Evolutionary conservation across 2,113 vertebrate species (phyloP), one percentile per base, ranked within the genome.

Genomic region (Clarias magur): DNA sequence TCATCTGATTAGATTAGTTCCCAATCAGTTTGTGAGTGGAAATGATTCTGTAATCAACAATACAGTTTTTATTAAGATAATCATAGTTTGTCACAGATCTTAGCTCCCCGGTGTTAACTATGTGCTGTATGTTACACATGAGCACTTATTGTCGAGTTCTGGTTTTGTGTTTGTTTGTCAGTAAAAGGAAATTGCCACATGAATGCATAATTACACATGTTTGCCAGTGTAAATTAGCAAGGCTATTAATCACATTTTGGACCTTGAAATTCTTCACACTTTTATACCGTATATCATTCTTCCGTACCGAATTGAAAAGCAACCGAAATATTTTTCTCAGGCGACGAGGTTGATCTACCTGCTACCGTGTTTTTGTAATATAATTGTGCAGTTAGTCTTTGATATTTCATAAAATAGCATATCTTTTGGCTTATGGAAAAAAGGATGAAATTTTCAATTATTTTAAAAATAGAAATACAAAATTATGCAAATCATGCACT

Each of bases 1-100:
- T 93, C 90, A 89, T 91, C 91, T 95, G 93, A 95, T 94, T 94
- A 93, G 92, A 94, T 95, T 93, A 94, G 91, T 88, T 88, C 87
- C 89, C 94, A 93, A 93, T 93, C 91, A 92, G 94, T 42, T 92
- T 91, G 87, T 88, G 88, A 91, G 89, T 90, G 90, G 85, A 88
- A 90, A 90, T 88, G 85, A 89, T 89, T 87, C 82, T 60, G 90
- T 92, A 90, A 91, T 91, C 92, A 93, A 94, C 93, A 92, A 91
- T 90, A 84, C 88, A 68, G 90, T 91, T 92, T 48, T 90, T 85
- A 85, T 86, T 86, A 89, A 68, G 90, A 89, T 89, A 89, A 89
- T 89, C 78, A 88, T 80, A 90, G 65, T 76, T 92, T 94, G 93
- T 94, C 92, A 92, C 80, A 89, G 91, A 93, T 91, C 89, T 88